These are phyloP conservation scores for Morinoia aosen DNA, from an alignment of 2,888 invertebrate genomes.

Conservation along the genomic window DNA sequence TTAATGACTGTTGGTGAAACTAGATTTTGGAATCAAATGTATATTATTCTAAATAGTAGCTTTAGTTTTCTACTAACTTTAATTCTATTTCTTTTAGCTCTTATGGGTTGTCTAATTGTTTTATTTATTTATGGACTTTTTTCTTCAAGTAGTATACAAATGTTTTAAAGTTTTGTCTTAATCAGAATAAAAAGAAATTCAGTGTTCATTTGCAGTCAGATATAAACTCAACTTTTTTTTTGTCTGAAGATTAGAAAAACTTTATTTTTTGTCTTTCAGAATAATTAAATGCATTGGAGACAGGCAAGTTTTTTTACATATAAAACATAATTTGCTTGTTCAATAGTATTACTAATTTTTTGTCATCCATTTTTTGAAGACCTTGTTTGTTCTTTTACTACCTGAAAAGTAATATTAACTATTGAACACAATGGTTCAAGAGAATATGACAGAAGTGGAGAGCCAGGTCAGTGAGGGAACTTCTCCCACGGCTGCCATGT, in stretches of 20 bases:
- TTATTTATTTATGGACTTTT: too few relatives aligned
- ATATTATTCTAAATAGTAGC: too few relatives aligned
- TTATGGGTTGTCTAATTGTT: too few relatives aligned
- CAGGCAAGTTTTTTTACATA: background rate
- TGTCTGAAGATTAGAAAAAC: background rate
- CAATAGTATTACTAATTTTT: background rate
- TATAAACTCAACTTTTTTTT: too few relatives aligned
- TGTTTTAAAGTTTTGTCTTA: too few relatives aligned
- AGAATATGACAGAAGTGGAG: background rate
- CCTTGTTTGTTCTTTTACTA: background rate
- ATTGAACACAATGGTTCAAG: background rate
- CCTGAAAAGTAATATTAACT: background rate
- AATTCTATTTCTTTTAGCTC: too few relatives aligned
- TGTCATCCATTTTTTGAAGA: background rate
- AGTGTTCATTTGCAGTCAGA: too few relatives aligned
- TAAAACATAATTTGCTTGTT: background rate
- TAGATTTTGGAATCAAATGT: too few relatives aligned
- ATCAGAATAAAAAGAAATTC: too few relatives aligned
- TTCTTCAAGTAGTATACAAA: too few relatives aligned
- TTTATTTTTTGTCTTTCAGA: background rate
- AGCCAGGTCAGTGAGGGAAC: background rate
- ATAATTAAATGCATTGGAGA: background rate
- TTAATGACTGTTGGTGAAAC: too few relatives aligned
- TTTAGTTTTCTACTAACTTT: too few relatives aligned
- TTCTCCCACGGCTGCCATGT: background rate